Conservation (phyloP, 2,797 vertebrate species). For the Chelidonichthys spinosus region DNA sequence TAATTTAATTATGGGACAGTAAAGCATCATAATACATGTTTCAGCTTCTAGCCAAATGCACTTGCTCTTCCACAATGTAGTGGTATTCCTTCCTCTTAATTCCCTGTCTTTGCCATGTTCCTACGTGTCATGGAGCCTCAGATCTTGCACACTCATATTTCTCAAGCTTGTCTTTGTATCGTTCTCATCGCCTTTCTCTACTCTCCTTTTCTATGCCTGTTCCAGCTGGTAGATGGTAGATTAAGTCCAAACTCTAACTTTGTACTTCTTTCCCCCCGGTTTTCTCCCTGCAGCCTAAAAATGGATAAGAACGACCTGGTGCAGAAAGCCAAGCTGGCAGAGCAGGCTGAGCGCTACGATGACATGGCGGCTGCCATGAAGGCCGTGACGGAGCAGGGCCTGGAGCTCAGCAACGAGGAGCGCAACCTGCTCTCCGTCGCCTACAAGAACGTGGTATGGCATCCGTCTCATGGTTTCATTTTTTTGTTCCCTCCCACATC, state of each 20-base stretch:
- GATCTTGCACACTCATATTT: neutral
- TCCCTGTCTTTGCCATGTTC: neutral
- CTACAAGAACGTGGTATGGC: constrained; percentile 97
- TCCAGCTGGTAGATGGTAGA: constrained; percentile 1
- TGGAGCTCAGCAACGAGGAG: constrained; percentile 95
- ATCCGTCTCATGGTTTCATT: neutral
- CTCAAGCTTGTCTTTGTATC: neutral
- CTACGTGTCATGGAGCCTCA: neutral
- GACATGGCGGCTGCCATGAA: constrained; percentile 99
- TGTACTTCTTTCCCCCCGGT: neutral
- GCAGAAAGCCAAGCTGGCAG: constrained; percentile 97
- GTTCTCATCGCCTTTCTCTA: neutral
- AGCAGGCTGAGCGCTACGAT: constrained; percentile 98
- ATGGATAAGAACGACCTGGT: constrained; percentile 94
- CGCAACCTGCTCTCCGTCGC: constrained; percentile 98
- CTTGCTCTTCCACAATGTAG: neutral
- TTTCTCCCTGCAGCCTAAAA: constrained; percentile 57
- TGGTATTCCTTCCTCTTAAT: neutral
- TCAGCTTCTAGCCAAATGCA: neutral
- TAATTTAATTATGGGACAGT: neutral
- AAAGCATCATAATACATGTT: neutral
- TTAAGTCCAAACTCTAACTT: constrained; percentile 6
- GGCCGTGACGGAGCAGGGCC: constrained; percentile 91
- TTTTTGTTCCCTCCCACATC: neutral
- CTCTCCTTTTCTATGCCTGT: neutral